phyloP scores from a whole-genome alignment of 2,888 invertebrate species.

The Tetropium fuscum region DNA sequence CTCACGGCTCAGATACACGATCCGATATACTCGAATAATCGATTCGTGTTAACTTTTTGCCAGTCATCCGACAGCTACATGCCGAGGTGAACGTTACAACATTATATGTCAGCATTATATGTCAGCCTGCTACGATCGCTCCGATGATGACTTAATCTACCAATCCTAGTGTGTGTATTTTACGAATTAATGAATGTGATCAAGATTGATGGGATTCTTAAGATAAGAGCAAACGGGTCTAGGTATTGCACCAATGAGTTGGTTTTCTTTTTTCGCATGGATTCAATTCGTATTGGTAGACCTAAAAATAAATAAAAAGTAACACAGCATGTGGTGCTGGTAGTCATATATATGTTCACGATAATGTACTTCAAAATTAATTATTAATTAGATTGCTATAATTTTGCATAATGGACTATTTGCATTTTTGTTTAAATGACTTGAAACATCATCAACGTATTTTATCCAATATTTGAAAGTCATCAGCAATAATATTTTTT shows the following conservation, averaged over 20 bases:
- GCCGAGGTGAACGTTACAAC: slow-evolving; percentile 54
- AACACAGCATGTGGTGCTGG: too few species aligned
- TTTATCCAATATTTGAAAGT: too few species aligned
- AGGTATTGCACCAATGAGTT: slow-evolving; percentile 13
- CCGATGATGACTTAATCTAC: slow-evolving; percentile 54
- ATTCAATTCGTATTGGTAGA: not conserved
- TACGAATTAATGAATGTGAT: slow-evolving; percentile 49
- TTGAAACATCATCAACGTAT: too few species aligned
- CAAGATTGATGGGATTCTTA: slow-evolving; percentile 46
- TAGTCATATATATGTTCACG: too few species aligned
- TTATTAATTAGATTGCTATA: too few species aligned
- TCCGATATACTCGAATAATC: slow-evolving; percentile 61
- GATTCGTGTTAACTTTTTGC: slow-evolving; percentile 60
- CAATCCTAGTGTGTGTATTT: slow-evolving; percentile 41
- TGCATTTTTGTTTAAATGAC: too few species aligned
- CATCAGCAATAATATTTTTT: too few species aligned
- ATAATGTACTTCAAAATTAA: too few species aligned
- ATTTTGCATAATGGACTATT: too few species aligned
- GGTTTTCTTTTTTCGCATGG: not conserved
- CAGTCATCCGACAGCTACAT: slow-evolving; percentile 60
- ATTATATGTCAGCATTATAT: slow-evolving; percentile 56
- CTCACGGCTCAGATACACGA: slow-evolving; percentile 61
- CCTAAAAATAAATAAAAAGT: too few species aligned
- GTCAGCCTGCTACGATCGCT: slow-evolving; percentile 43
- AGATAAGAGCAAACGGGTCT: slow-evolving; percentile 35